Base-by-base conservation (phyloP, 2,888 invertebrate genomes). In the Rhaphigaster nebulosa region DNA sequence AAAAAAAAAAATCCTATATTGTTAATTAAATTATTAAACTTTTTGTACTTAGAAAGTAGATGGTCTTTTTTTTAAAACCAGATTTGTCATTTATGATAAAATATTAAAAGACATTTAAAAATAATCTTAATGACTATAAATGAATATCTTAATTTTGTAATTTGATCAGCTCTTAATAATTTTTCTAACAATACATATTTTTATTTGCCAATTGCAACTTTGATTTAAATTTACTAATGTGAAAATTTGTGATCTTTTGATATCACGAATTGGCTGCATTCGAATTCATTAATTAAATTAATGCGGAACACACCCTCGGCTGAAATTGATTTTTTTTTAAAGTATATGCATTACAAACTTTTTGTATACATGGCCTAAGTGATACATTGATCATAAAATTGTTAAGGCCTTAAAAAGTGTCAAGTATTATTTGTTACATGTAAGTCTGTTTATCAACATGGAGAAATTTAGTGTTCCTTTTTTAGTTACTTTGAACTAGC, bases 401-500 rank as follows among this genome's bases (percentile, higher is more conserved):
- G 6, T 84, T n/a, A n/a, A 45, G 84, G 84, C 84, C 84, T 45
- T 84, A 4, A 84, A 45, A 45, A 50, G 23, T 45, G 45, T 45
- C 45, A 15, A 84, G 26, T 84, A 84, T 84, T 84, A 84, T 84
- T 84, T 45, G 15, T 84, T 45, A 84, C 4, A 45, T 50, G n/a
- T 80, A 80, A 80, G 26, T 15, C 26, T 80, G 41, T 80, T 80
- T 26, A 26, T 80, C 34, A 41, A 80, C 38, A 80, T 34, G 45
- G 45, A 84, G 84, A 41, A 50, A 26, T 45, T 45, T 84, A 45
- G 84, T n/a, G 84, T 50, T 84, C 45, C 84, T 84, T 84, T 54
- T 84, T 84, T 84, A 45, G 84, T 84, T 84, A 84, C 41, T 84
- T 84, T 23, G 26, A 84, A 84, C 84, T 84, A 45, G 84, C 45